These are phyloP conservation scores for Leptinotarsa defecta DNA, from an alignment of 1,140 invertebrate species.

Conservation along the genomic window DNA sequence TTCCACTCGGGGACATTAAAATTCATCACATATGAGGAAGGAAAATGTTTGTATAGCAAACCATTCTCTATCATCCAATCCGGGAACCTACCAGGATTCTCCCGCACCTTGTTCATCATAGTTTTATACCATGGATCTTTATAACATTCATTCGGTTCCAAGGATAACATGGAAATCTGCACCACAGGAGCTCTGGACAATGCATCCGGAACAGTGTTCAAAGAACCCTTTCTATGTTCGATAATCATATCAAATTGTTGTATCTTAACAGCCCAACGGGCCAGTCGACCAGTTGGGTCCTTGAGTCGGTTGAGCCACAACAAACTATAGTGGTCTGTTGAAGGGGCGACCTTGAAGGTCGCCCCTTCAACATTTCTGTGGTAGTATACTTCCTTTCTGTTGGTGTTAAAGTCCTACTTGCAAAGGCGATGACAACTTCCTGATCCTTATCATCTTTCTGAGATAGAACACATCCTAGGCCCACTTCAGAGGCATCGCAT, in stretches of 20 bases:
- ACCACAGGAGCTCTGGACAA: conserved; percentile 13
- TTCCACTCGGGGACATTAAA: conserved; percentile 26
- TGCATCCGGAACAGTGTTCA: conserved; percentile 10
- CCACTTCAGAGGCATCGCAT: conserved; percentile 53
- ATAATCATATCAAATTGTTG: conserved; percentile 4
- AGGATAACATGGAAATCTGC: neutral
- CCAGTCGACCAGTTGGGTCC: conserved; percentile 54
- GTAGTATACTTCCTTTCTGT: conserved; percentile 56
- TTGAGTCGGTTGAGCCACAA: conserved; percentile 57
- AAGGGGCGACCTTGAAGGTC: conserved; percentile 56
- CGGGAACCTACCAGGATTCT: conserved; percentile 9
- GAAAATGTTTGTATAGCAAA: conserved; percentile 17
- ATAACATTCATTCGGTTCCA: conserved; percentile 7
- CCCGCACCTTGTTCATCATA: neutral
- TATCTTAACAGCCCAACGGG: conserved; percentile 52
- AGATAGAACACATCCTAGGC: conserved; percentile 48
- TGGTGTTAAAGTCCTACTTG: conserved; percentile 49
- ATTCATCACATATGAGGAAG: neutral
- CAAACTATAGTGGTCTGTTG: conserved; percentile 59
- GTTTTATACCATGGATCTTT: conserved; percentile 13
- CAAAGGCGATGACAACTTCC: conserved; percentile 35
- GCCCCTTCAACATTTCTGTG: conserved; percentile 57
- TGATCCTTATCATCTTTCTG: conserved; percentile 27
- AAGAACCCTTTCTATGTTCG: neutral
- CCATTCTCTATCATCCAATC: neutral